These are phyloP conservation scores for Octodonta nipae DNA, from an alignment of 2,888 invertebrate species.

Conservation along the genomic window DNA sequence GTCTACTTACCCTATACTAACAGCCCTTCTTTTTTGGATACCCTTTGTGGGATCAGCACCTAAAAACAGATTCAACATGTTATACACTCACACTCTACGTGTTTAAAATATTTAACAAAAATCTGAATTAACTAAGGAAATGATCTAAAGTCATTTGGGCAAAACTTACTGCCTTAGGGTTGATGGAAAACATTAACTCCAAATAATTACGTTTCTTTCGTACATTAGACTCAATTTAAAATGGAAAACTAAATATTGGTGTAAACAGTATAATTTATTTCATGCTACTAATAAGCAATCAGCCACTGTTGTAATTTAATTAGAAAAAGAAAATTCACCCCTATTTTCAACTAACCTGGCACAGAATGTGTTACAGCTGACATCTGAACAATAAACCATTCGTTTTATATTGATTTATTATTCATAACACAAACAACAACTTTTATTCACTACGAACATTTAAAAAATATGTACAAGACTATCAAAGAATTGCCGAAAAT, in stretches of 20 bases:
- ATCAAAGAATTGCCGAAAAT: conserved; percentile 13
- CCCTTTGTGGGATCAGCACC: conserved; percentile 70
- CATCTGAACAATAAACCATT: conserved; percentile 38
- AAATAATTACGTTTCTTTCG: too few species aligned
- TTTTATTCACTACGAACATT: conserved; percentile 1
- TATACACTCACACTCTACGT: not conserved
- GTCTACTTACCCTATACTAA: conserved; percentile 62
- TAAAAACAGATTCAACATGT: conserved; percentile 31
- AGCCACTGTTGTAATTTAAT: too few species aligned
- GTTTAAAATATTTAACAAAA: too few species aligned
- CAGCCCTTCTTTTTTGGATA: conserved; percentile 65
- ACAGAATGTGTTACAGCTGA: conserved; percentile 42
- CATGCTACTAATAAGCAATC: conserved; percentile 5
- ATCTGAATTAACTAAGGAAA: too few species aligned
- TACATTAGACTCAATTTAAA: too few species aligned
- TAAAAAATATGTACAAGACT: conserved; percentile 10
- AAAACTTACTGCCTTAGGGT: too few species aligned
- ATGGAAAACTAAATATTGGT: not conserved
- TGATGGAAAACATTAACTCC: too few species aligned
- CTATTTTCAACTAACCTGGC: conserved; percentile 38
- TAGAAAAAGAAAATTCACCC: conserved; percentile 17
- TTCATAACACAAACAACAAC: conserved; percentile 10
- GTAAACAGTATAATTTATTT: conserved; percentile 1
- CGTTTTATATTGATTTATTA: conserved; percentile 24
- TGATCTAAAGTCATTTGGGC: too few species aligned